Conservation (phyloP, 2,113 vertebrate genomes). For the Lophius piscatorius region DNA sequence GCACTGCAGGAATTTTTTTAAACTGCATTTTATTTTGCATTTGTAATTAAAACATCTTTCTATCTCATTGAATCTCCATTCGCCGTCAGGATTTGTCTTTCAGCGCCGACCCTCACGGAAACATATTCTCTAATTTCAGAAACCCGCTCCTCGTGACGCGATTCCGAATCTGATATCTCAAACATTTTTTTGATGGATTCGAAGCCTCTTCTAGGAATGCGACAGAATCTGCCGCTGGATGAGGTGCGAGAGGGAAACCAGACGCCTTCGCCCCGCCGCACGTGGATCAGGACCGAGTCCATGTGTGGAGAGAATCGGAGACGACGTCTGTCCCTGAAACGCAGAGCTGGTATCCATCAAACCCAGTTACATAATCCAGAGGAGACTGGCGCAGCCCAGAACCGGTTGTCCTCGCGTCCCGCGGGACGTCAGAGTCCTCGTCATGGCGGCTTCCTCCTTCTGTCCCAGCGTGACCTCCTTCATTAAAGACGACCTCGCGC, state of each 20-base stretch:
- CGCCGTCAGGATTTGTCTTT: no score
- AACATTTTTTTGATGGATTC: no score
- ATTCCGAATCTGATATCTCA: no score
- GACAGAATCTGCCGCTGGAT: background rate
- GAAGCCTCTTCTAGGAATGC: no score
- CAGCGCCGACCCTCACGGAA: no score
- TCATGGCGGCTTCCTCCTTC: background rate
- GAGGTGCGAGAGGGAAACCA: background rate
- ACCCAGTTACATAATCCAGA: conserved; percentile 15
- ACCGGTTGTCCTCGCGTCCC: conserved; percentile 3
- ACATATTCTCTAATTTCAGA: no score
- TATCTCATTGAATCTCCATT: no score
- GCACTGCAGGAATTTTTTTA: no score
- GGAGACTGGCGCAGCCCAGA: background rate
- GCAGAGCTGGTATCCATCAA: conserved; percentile 26
- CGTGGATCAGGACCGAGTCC: conserved; percentile 9
- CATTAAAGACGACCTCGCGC: conserved; percentile 1
- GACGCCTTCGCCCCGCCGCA: background rate
- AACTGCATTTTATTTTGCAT: no score
- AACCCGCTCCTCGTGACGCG: no score
- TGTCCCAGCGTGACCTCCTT: background rate
- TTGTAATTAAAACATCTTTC: no score
- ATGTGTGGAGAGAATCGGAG: conserved; percentile 13
- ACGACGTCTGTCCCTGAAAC: conserved; percentile 20
- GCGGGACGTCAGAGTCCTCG: background rate